These are phyloP conservation scores for Camelus dromedarius DNA, from an alignment of 2,113 vertebrate species.

Conservation along the genomic window DNA sequence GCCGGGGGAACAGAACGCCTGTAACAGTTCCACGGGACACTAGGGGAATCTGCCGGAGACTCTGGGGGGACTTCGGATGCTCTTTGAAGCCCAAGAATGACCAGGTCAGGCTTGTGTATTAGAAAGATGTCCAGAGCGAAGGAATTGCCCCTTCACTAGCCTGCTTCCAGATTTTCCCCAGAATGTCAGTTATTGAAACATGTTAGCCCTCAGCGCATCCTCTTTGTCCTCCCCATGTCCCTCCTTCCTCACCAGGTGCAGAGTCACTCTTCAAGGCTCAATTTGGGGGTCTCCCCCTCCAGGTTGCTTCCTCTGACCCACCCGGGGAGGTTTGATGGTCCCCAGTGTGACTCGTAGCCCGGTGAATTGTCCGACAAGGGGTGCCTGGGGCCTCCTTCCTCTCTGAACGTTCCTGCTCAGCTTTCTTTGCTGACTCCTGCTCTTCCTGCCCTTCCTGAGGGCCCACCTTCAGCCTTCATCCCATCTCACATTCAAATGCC, in stretches of 20 bases:
- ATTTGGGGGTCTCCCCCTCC: not conserved
- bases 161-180: not conserved
- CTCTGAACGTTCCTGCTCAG: not conserved
- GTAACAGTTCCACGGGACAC: fast-evolving
- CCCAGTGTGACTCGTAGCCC: not conserved
- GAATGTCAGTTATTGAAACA: not conserved
- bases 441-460: not conserved
- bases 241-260: not conserved
- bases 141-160: not conserved
- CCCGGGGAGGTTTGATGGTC: not conserved
- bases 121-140: not conserved
- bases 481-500: not conserved
- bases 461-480: not conserved
- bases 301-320: not conserved
- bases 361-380: fast-evolving
- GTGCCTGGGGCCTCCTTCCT: not conserved
- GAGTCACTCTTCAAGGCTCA: not conserved
- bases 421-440: not conserved
- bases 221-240: not conserved
- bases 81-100: not conserved
- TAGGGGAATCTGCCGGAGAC: not conserved
- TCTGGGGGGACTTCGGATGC: not conserved
- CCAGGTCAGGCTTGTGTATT: not conserved
- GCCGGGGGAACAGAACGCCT: not conserved
- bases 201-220: not conserved